Conservation (phyloP, 2,888 invertebrate species). For the Tipula helvola region DNA sequence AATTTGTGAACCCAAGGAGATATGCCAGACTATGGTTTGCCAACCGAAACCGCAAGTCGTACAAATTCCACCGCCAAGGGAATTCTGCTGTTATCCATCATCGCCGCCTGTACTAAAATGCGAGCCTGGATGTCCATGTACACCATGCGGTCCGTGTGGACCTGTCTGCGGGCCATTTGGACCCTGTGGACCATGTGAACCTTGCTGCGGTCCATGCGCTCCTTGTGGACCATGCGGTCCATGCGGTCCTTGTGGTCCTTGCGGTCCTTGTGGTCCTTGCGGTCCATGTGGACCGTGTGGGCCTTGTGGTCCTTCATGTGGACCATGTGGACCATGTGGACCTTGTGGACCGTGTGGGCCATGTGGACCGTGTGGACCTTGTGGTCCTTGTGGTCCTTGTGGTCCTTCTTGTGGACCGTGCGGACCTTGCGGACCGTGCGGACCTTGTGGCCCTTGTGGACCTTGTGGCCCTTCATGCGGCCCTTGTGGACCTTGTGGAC, state of each 20-base stretch:
- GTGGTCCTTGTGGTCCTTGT: constrained; percentile 16
- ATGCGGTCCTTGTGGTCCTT: neutral
- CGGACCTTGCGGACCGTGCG: constrained; percentile 20
- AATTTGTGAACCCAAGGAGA: constrained; percentile 29
- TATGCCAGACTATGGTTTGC: constrained; percentile 29
- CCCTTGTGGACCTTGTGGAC: no score
- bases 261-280: neutral
- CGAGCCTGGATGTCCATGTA: constrained; percentile 10
- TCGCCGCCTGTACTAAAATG: constrained; percentile 27
- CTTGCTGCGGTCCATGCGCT: constrained; percentile 19
- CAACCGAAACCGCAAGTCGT: constrained; percentile 31
- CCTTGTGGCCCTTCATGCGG: constrained; percentile 19
- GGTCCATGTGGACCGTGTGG: constrained; percentile 17
- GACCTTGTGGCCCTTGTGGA: constrained; percentile 10
- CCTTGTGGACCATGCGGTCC: neutral
- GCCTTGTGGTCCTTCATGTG: constrained; percentile 19
- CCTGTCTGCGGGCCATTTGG: constrained; percentile 24
- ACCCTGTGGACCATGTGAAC: constrained; percentile 20
- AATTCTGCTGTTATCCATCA: constrained; percentile 29
- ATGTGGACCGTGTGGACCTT: constrained; percentile 19
- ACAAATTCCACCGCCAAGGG: constrained; percentile 29
- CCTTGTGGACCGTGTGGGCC: constrained; percentile 17
- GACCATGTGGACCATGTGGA: constrained; percentile 13
- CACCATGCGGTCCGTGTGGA: constrained; percentile 24
- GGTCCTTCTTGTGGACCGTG: constrained; percentile 18